Evolutionary conservation across 2,797 vertebrate species (phyloP).

Genomic region (Pangasius krempfi): DNA sequence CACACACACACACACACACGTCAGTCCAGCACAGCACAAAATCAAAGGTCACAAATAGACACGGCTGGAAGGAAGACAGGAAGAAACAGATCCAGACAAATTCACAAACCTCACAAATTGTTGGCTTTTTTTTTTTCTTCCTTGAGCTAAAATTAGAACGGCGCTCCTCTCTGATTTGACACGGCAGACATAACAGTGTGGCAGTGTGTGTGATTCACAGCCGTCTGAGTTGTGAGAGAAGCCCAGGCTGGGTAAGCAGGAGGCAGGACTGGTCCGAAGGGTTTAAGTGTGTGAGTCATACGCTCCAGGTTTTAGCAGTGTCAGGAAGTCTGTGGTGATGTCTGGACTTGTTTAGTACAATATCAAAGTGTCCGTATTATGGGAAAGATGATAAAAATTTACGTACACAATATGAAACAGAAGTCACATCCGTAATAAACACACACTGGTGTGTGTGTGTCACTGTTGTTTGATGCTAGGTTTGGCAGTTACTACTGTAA

Average conservation of each 20-base stretch:
- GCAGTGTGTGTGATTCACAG: constrained; percentile 33
- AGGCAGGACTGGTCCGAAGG: neutral
- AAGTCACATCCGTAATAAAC: too few species aligned
- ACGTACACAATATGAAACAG: neutral
- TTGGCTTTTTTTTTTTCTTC: constrained; percentile 9
- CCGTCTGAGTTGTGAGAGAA: constrained; percentile 3
- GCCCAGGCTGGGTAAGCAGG: constrained; percentile 17
- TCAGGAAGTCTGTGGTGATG: neutral
- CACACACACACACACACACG: constrained; percentile 9
- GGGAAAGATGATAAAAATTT: neutral
- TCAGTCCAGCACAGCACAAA: constrained; percentile 60
- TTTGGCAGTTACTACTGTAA: too few species aligned
- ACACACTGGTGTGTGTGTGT: neutral
- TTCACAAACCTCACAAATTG: constrained; percentile 43
- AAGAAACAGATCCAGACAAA: constrained; percentile 43
- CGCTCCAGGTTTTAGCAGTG: constrained; percentile 20
- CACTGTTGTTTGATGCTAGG: too few species aligned
- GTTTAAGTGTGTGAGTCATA: constrained; percentile 26
- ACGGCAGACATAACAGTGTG: constrained; percentile 54
- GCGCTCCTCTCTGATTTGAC: constrained; percentile 39
- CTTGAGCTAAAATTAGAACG: constrained; percentile 14
- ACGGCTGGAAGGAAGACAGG: constrained; percentile 54
- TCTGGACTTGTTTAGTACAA: constrained; percentile 16
- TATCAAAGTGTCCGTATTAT: neutral
- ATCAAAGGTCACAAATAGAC: constrained; percentile 66